Evolutionary conservation across 2,888 invertebrate genomes (phyloP).

Genomic region (Eurytoma californica): DNA sequence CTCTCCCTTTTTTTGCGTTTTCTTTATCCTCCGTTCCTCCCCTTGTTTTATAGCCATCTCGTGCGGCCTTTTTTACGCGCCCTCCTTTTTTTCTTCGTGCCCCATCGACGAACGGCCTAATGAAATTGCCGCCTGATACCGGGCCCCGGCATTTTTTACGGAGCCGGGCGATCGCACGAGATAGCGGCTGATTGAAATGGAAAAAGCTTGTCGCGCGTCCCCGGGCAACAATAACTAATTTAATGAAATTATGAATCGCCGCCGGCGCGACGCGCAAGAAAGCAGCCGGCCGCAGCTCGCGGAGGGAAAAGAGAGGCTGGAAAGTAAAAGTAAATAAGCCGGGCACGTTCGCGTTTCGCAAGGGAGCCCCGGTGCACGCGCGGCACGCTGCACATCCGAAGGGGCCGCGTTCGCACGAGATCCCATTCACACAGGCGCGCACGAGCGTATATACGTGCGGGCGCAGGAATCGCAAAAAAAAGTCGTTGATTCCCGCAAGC

Average conservation of each 20-base stretch:
- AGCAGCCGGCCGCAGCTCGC: background rate
- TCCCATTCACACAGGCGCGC: background rate
- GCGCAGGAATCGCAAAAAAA: background rate
- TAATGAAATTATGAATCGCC: slow-evolving; percentile 8
- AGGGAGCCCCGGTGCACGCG: background rate
- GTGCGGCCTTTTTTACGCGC: background rate
- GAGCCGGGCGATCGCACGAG: background rate
- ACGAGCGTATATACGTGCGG: no score
- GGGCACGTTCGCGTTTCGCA: background rate
- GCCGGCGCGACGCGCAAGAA: slow-evolving; percentile 2
- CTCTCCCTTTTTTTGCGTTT: background rate
- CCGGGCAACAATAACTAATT: background rate
- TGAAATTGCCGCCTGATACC: background rate
- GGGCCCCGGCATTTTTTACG: background rate
- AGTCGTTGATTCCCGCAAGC: slow-evolving; percentile 24
- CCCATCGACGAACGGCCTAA: background rate
- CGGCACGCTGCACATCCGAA: background rate
- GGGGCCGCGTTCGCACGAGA: slow-evolving; percentile 14
- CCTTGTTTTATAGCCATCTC: slow-evolving; percentile 4
- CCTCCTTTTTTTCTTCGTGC: background rate
- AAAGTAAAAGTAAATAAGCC: slow-evolving; percentile 44
- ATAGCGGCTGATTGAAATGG: slow-evolving; percentile 13
- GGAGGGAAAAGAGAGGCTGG: background rate
- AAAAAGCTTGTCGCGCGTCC: slow-evolving; percentile 7
- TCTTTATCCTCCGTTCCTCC: background rate